A percentile compares a stretch with the other conserved stretches of the same genome.
Conservation (phyloP, 1,140 invertebrate species). For the Cyclargus thomasi region DNA sequence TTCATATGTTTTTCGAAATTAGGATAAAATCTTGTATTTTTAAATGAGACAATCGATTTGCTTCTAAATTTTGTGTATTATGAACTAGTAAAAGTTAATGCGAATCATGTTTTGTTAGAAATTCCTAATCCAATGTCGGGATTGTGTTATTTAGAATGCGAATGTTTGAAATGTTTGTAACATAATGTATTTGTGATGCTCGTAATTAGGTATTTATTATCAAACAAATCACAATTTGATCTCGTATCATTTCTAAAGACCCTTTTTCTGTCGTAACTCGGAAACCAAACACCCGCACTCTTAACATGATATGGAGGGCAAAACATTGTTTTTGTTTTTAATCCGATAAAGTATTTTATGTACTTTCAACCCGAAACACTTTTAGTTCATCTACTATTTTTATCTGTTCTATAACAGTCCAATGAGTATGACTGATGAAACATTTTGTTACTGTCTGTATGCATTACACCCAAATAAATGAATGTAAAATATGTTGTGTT, state of each 20-base stretch:
- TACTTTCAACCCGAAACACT: not conserved
- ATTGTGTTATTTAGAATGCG: not conserved
- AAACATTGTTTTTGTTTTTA: not conserved
- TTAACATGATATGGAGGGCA: too few species aligned
- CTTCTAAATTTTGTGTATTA: slow-evolving; percentile 6
- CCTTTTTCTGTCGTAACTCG: not conserved
- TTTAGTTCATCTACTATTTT: slow-evolving; percentile 4
- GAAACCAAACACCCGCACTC: not conserved
- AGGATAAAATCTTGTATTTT: too few species aligned
- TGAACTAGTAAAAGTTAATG: not conserved
- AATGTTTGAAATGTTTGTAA: not conserved
- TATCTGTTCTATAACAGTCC: not conserved
- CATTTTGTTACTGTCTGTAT: slow-evolving; percentile 6
- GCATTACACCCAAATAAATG: not conserved
- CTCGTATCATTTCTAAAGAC: not conserved
- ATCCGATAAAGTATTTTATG: not conserved
- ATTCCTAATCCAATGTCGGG: not conserved
- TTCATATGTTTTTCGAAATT: not conserved
- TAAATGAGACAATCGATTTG: not conserved
- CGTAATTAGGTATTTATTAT: slow-evolving; percentile 11
- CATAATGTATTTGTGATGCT: not conserved
- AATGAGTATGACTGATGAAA: not conserved
- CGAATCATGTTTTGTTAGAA: not conserved
- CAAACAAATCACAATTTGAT: not conserved
- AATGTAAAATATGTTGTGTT: slow-evolving; percentile 1